Evolutionary conservation across 1,140 invertebrate species (phyloP).

Genomic region (Hydropsyche tenuis): DNA sequence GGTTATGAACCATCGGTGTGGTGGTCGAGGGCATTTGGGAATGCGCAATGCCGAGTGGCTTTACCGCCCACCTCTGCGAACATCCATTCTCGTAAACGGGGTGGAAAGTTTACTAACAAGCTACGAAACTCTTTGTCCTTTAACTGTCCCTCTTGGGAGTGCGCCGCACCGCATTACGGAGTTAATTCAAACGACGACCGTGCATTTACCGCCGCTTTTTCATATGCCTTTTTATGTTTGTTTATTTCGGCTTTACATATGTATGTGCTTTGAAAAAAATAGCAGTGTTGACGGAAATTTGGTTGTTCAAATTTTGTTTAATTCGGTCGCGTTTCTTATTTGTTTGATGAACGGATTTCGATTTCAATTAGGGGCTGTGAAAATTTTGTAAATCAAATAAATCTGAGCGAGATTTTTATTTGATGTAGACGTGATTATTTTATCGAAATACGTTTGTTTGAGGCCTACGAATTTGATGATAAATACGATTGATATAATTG

Average conservation of each 20-base stretch:
- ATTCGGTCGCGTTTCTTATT: too few species aligned
- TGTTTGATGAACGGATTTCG: too few species aligned
- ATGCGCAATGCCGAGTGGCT: not conserved
- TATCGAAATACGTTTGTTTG: too few species aligned
- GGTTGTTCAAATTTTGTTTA: too few species aligned
- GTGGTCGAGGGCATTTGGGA: not conserved
- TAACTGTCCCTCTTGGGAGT: conserved; percentile 31
- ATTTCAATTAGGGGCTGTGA: too few species aligned
- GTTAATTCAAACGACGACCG: conserved; percentile 18
- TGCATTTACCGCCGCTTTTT: not conserved
- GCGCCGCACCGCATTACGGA: conserved; percentile 25
- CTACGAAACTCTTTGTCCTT: conserved; percentile 46
- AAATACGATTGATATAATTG: too few species aligned
- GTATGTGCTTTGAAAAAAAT: too few species aligned
- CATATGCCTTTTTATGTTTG: not conserved
- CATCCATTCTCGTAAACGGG: conserved; percentile 40
- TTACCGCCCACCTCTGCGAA: conserved; percentile 2
- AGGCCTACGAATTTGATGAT: too few species aligned
- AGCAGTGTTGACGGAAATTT: too few species aligned
- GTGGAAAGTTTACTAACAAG: conserved; percentile 47
- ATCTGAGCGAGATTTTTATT: too few species aligned
- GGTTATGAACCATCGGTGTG: not conserved
- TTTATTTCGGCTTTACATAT: not conserved
- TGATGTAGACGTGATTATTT: too few species aligned
- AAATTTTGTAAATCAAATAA: too few species aligned